Conservation (phyloP, 2,797 vertebrate species). For the Coregonus sp. region DNA sequence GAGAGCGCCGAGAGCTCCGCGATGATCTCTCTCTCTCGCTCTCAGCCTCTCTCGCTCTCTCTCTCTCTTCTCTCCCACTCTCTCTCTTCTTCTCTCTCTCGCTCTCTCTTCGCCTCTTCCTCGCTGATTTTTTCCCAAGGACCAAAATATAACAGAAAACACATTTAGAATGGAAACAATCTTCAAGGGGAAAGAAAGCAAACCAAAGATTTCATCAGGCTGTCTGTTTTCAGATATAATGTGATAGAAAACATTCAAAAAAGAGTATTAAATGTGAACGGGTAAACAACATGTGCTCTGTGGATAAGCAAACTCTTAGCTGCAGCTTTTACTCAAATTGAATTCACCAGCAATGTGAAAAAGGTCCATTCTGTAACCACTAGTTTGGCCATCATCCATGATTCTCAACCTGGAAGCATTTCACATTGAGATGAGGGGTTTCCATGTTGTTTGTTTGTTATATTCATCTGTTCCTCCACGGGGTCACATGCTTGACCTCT, state of each 20-base stretch:
- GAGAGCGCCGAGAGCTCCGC: too few species aligned
- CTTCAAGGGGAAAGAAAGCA: slow-evolving; percentile 39
- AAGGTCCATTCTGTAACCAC: slow-evolving; percentile 34
- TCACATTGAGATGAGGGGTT: slow-evolving; percentile 35
- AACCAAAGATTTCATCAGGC: slow-evolving; percentile 53
- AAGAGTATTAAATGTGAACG: slow-evolving; percentile 30
- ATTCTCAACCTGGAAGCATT: slow-evolving; percentile 31
- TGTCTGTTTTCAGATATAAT: slow-evolving; percentile 52
- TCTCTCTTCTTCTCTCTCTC: too few species aligned
- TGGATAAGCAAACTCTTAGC: slow-evolving; percentile 23
- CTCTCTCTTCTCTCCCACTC: too few species aligned
- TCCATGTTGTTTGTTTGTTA: slow-evolving; percentile 47
- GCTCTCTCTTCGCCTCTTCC: too few species aligned
- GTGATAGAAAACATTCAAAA: slow-evolving; percentile 31
- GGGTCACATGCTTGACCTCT: slow-evolving; percentile 28
- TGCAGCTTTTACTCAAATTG: slow-evolving; percentile 31
- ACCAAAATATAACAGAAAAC: slow-evolving; percentile 63
- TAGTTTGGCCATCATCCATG: slow-evolving; percentile 32
- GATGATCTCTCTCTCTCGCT: too few species aligned
- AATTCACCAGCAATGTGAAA: slow-evolving; percentile 12
- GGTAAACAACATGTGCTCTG: slow-evolving; percentile 51
- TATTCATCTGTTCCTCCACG: slow-evolving; percentile 40
- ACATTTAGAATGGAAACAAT: slow-evolving; percentile 61
- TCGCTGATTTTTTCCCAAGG: too few species aligned
- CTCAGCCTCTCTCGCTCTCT: too few species aligned